Evolutionary conservation across 2,888 invertebrate genomes (phyloP).

Genomic region (Luperina testacea): DNA sequence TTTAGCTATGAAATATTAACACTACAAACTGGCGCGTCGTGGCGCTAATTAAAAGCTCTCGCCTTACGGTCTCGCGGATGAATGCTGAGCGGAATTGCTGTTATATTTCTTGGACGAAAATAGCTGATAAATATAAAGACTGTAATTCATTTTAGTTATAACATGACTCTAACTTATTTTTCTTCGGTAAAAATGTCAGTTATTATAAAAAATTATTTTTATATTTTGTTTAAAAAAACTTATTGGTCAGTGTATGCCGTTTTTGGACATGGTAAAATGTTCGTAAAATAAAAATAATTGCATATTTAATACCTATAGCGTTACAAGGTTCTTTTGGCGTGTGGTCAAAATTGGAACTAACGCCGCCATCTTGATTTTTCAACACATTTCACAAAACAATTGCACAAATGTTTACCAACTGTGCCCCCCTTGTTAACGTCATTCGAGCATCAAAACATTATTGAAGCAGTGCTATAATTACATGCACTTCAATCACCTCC

Average conservation of each 20-base stretch:
- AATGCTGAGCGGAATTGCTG: constrained; percentile 32
- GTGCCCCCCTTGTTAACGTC: too few relatives aligned
- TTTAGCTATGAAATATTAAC: constrained; percentile 62
- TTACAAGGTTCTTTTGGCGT: too few relatives aligned
- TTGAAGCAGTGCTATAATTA: too few relatives aligned
- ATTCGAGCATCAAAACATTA: too few relatives aligned
- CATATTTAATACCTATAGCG: not conserved
- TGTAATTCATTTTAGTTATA: constrained; percentile 33
- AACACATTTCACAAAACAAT: too few relatives aligned
- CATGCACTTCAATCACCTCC: too few relatives aligned
- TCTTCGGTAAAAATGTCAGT: not conserved
- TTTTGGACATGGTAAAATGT: not conserved
- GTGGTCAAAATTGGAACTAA: too few relatives aligned
- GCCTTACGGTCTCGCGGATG: constrained; percentile 27
- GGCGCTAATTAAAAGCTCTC: constrained; percentile 67
- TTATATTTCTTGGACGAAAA: constrained; percentile 24
- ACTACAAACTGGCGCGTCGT: constrained; percentile 54
- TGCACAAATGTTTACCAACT: too few relatives aligned
- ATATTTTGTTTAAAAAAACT: not conserved
- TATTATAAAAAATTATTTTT: not conserved
- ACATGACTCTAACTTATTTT: constrained; percentile 3
- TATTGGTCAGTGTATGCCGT: not conserved
- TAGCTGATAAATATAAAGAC: constrained; percentile 17
- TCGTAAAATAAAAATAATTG: not conserved
- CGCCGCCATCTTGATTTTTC: too few relatives aligned